A percentile compares a stretch with the other conserved stretches of the same genome.
Conservation (phyloP, 2,888 invertebrate genomes). For the Euproctis similis region DNA sequence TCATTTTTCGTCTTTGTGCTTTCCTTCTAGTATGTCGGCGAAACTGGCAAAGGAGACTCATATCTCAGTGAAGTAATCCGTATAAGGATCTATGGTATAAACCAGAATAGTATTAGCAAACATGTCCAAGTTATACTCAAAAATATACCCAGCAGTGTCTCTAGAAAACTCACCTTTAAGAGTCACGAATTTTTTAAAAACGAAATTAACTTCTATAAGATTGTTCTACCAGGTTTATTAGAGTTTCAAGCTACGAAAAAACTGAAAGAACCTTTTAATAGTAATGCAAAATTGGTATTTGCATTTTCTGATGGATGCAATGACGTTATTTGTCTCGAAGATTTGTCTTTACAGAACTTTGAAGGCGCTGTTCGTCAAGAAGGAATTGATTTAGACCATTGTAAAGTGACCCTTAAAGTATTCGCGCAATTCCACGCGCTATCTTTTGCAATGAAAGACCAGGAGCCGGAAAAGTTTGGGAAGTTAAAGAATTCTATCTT, state of each 20-base stretch:
- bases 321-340: constrained; percentile 75
- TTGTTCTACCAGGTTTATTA: constrained; percentile 61
- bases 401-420: constrained; percentile 61
- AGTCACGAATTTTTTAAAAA: constrained; percentile 81
- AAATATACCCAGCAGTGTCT: constrained; percentile 78
- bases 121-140: constrained; percentile 78
- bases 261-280: constrained; percentile 64
- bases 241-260: constrained; percentile 54
- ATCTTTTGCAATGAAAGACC: constrained; percentile 75
- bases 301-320: constrained; percentile 66
- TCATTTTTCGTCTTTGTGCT: no score
- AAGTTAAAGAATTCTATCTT: constrained; percentile 47
- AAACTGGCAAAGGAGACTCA: constrained; percentile 79
- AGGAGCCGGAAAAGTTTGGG: constrained; percentile 66
- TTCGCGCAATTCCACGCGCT: constrained; percentile 77
- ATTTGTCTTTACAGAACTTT: constrained; percentile 62
- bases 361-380: constrained; percentile 60
- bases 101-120: constrained; percentile 30
- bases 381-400: constrained; percentile 69
- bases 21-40: constrained; percentile 59
- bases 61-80: constrained; percentile 80
- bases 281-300: constrained; percentile 65
- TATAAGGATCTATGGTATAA: constrained; percentile 70
- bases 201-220: constrained; percentile 80
- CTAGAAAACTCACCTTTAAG: constrained; percentile 78